Conservation (phyloP, 2,797 vertebrate species). For the Acanthiza pusilla region DNA sequence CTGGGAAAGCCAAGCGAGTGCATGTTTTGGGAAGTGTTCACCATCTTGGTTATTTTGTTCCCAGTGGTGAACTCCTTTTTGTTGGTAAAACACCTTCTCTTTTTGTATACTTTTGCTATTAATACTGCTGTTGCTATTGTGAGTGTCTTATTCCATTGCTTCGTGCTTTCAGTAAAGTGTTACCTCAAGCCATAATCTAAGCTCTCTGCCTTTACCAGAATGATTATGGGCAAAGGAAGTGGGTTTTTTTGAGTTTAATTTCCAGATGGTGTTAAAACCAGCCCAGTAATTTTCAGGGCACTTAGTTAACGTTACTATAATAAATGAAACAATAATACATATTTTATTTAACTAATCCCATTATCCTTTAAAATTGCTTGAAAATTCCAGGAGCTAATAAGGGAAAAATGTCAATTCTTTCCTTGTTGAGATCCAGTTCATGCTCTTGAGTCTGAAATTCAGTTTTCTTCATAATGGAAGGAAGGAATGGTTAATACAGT, state of each 20-base stretch:
- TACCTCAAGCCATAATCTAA: neutral
- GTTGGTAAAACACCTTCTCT: neutral
- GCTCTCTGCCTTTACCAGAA: neutral
- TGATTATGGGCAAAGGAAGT: neutral
- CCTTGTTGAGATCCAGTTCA: neutral
- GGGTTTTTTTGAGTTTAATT: neutral
- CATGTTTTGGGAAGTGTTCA: fast-evolving
- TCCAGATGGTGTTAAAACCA: neutral
- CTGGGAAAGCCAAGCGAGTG: neutral
- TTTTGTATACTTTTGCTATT: neutral
- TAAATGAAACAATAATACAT: neutral
- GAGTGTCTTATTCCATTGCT: neutral
- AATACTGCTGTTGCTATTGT: neutral
- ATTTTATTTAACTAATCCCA: neutral
- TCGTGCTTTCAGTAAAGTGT: neutral
- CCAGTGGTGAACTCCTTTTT: fast-evolving
- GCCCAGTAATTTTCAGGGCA: neutral
- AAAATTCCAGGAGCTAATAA: neutral
- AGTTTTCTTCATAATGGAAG: neutral
- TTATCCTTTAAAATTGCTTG: neutral
- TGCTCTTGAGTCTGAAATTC: neutral
- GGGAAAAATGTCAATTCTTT: neutral
- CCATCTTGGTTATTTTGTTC: neutral
- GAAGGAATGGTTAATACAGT: neutral
- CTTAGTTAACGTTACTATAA: neutral